Base-by-base conservation (phyloP, 1,140 invertebrate genomes). In the Drosophila mojavensis region DNA sequence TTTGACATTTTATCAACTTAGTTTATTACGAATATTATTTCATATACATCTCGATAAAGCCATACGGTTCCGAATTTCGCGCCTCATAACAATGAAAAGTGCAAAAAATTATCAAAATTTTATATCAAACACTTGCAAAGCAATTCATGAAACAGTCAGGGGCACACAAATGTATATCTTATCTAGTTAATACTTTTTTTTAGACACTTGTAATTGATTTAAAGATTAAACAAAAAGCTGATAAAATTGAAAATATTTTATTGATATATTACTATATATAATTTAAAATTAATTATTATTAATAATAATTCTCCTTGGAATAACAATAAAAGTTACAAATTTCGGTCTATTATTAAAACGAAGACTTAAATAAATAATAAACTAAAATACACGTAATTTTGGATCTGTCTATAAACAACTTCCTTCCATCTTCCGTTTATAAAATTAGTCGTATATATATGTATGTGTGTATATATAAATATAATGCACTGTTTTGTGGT, bases 321-420 rank as follows among this genome's bases (percentile, higher is more conserved):
- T 45, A 45, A 45, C 47, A 54, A 48, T 28, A 51, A 10, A 60
- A 55, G 48, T 53, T 48, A 75, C 65, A 11, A 63, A 33, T 79
- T 70, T 43, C 59, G 64, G 70, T 45, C 59, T 75, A 60, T 65
- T 62, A 79, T 75, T 74, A 75, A 65, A 45, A 41, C 36, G 56
- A 75, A 67, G 48, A 55, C 62, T 75, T 53, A 66, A 75, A 60
- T 75, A 75, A 51, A 75, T 75, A 47, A 33, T 50, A 68, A 78
- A 64, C 43, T 78, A 11, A 39, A 68, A 43, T 79, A 78, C 26
- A 58, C 58, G 56, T 70, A 70, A 70, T 33, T 41, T 10, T 39
- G 17, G 20, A 58, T 58, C 17, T 17, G 36, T 58, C 7, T 36
- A 39, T 56, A 24, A 30, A 41, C 2, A 41, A 55, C 33, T 39